Evolutionary conservation across 92 coral and sea anemone genomes (phyloP).

Genomic region (Plumapathes pennacea): DNA sequence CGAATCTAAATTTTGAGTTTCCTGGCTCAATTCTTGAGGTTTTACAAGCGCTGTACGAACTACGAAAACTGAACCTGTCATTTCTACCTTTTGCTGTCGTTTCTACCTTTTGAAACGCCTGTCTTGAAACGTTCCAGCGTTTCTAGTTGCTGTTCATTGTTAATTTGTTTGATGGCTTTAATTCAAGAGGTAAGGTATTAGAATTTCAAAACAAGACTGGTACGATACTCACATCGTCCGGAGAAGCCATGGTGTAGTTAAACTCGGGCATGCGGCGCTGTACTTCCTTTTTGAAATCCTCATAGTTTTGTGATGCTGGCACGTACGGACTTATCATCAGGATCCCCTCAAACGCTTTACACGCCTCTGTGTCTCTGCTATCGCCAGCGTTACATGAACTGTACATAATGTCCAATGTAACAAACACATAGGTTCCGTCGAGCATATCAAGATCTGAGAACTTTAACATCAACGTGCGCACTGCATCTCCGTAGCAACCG

Average conservation of each 20-base stretch:
- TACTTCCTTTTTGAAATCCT: constrained; percentile 44
- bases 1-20: too few species aligned
- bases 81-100: too few species aligned
- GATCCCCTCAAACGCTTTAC: constrained; percentile 67
- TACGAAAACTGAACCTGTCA: too few species aligned
- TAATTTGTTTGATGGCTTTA: too few species aligned
- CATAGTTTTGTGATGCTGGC: constrained; percentile 47
- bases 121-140: too few species aligned
- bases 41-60: too few species aligned
- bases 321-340: constrained; percentile 50
- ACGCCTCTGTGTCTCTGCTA: constrained; percentile 55
- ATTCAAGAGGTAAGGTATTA: too few species aligned
- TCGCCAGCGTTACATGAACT: constrained; percentile 43
- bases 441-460: constrained; percentile 61
- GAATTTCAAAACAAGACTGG: too few species aligned
- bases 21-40: too few species aligned
- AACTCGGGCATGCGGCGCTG: constrained; percentile 69
- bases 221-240: constrained; percentile 28
- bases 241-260: constrained; percentile 28
- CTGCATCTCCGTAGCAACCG: constrained; percentile 42
- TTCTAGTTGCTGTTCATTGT: too few species aligned
- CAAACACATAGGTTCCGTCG: constrained; percentile 59
- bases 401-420: constrained; percentile 23
- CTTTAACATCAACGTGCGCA: constrained; percentile 53
- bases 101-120: too few species aligned